Evolutionary conservation across 2,113 vertebrate genomes (phyloP).

Genomic region (Oryzias curvinotus): DNA sequence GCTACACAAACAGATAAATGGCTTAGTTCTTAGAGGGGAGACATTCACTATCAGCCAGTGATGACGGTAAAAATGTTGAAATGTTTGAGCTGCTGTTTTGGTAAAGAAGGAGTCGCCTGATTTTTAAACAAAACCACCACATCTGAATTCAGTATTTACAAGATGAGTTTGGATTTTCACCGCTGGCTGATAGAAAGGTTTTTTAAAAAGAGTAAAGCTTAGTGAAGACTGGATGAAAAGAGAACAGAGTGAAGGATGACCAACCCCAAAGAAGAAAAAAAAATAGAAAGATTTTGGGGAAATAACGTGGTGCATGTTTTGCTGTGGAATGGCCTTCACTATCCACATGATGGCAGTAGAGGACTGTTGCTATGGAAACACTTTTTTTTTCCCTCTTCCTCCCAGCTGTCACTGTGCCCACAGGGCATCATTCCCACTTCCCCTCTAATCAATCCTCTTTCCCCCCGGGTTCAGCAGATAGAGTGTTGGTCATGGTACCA

Average conservation of each 20-base stretch:
- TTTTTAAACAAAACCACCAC: not conserved
- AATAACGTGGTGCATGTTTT: not conserved
- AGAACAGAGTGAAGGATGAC: constrained; percentile 20
- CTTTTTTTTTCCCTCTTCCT: not conserved
- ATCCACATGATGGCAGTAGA: constrained; percentile 69
- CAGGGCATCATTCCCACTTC: constrained; percentile 12
- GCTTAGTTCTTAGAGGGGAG: constrained; percentile 3
- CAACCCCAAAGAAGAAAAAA: not conserved
- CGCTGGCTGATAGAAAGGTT: constrained; percentile 25
- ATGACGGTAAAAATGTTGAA: constrained; percentile 16
- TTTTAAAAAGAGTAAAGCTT: not conserved
- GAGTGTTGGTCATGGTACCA: constrained; percentile 16
- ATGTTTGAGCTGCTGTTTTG: not conserved
- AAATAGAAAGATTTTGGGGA: not conserved
- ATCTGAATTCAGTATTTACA: not conserved
- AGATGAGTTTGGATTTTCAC: constrained; percentile 8
- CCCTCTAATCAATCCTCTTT: constrained; percentile 23
- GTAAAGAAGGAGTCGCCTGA: not conserved
- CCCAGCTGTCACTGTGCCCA: constrained; percentile 22
- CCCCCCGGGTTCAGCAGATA: constrained; percentile 6
- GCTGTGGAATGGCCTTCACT: constrained; percentile 13
- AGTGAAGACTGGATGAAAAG: constrained; percentile 29
- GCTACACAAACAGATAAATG: constrained; percentile 9
- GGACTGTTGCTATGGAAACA: constrained; percentile 63
- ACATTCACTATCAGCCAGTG: constrained; percentile 46